phyloP scores from a whole-genome alignment of 2,113 vertebrate genomes.

The Elanoides forficatus region DNA sequence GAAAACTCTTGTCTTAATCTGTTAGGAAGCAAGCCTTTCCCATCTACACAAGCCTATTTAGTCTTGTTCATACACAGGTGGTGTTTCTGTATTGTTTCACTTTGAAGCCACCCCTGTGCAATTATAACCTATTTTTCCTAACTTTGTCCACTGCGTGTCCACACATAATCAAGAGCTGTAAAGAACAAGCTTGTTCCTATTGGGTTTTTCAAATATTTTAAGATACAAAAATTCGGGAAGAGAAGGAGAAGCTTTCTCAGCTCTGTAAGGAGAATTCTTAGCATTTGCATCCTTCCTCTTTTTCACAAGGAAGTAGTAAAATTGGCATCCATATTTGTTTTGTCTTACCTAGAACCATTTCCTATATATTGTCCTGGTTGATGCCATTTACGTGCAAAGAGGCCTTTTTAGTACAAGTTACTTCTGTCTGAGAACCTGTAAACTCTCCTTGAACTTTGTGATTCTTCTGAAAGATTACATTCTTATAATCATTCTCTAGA shows the following conservation, averaged over 20 bases:
- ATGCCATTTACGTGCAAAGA: background rate
- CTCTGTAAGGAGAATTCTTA: background rate
- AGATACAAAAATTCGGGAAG: background rate
- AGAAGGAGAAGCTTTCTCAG: background rate
- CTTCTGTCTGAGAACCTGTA: background rate
- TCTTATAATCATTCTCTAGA: background rate
- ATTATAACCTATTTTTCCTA: background rate
- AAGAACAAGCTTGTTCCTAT: background rate
- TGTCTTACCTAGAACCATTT: background rate
- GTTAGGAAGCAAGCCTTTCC: background rate
- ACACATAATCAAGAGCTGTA: background rate
- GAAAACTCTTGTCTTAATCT: background rate
- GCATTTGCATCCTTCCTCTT: background rate
- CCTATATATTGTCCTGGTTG: accelerated
- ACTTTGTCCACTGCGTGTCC: background rate
- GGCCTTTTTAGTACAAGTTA: background rate
- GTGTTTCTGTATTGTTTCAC: background rate
- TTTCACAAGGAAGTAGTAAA: background rate
- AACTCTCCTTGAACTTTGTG: background rate
- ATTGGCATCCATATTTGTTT: background rate
- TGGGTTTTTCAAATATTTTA: background rate
- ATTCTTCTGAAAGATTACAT: background rate
- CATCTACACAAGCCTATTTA: background rate
- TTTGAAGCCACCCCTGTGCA: background rate
- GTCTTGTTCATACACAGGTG: background rate